Conservation (phyloP, 2,113 vertebrate species). For the Gobiocypris rarus region DNA sequence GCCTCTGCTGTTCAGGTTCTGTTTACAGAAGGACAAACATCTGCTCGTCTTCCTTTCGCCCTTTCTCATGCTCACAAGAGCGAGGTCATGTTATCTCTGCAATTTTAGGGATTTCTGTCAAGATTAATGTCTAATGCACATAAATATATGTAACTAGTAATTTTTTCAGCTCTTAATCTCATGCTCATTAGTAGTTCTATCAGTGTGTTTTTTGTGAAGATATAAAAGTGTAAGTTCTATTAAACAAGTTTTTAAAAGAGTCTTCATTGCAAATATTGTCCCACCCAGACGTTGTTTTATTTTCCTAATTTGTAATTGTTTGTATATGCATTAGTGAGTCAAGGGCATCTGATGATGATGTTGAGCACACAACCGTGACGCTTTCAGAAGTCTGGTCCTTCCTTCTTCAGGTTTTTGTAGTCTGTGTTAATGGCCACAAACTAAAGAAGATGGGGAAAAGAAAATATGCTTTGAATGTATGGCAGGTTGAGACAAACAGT, state of each 20-base stretch:
- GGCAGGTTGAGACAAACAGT: background rate
- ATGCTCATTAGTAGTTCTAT: background rate
- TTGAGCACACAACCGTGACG: background rate
- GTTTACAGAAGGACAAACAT: conserved; percentile 3
- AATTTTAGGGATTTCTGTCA: background rate
- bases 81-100: conserved; percentile 7
- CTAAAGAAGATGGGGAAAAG: conserved; percentile 63
- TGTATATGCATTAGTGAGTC: background rate
- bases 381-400: conserved; percentile 86
- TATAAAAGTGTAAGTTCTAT: background rate
- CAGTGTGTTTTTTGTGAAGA: background rate
- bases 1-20: background rate
- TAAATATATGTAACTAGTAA: background rate
- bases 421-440: conserved; percentile 86
- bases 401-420: conserved; percentile 92
- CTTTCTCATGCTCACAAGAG: conserved; percentile 7
- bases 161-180: background rate
- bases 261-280: too few species aligned
- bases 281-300: background rate
- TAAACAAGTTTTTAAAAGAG: background rate
- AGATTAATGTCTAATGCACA: background rate
- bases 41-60: background rate
- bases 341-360: background rate
- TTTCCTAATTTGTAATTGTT: background rate
- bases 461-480: background rate